Evolutionary conservation across 2,797 vertebrate genomes (phyloP), one percentile per base, ranked within the genome.

Genomic region (Buceros bicornis): DNA sequence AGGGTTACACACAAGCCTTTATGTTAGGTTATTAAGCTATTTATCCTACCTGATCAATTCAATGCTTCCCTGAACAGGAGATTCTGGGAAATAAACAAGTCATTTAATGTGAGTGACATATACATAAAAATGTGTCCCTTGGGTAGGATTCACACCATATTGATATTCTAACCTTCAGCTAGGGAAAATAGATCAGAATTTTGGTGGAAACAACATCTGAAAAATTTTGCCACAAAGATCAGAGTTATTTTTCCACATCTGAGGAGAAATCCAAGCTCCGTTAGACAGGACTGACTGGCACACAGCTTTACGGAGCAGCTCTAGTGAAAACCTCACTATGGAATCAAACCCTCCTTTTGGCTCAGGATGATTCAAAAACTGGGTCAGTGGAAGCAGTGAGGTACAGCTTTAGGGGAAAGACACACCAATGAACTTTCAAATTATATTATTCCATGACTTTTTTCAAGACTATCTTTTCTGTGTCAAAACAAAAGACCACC

Each of bases 371-470:
- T 71, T 60, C 65, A 90, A 91, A 87, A 91, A 56, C 35, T 64
- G 70, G 82, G 88, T 77, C 90, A 91, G 21, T 50, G 56, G 85
- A 90, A 94, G 50, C 33, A 90, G 14, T 33, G 62, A 89, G 71
- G n/a, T 45, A 78, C 28, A 80, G 82, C 61, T 56, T 65, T 7
- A 87, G 61, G 15, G 28, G 61, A 87, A 78, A 31, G 80, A 67
- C 64, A 54, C 28, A 50, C 5, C 29, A 69, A 57, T 45, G 65
- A 81, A 65, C 37, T 72, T 84, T 81, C 31, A 82, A 80, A 24
- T 74, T 7, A 16, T 31, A 57, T 58, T 66, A 78, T 87, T 67
- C 31, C 13, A 45, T 28, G 4, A 48, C 31, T 29, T 73, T 87
- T 88, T 77, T 54, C 65, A 56, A 51, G 64, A 26, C 10, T 67